phyloP scores from a whole-genome alignment of 1,140 invertebrate genomes.

The Camponotus vicinus region DNA sequence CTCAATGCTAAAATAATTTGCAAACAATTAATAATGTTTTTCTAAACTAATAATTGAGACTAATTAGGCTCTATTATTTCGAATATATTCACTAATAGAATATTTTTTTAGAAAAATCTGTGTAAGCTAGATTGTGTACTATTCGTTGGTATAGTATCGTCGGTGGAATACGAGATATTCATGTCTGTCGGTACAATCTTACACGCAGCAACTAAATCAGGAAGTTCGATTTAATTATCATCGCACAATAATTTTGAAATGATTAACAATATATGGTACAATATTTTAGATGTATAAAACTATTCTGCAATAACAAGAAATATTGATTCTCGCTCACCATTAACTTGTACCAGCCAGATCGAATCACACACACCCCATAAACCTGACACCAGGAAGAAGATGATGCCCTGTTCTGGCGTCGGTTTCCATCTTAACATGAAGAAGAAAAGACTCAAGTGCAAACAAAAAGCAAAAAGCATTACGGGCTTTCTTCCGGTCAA shows the following conservation, averaged over 20 bases:
- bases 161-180: neutral
- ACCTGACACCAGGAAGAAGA: constrained; percentile 94
- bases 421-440: constrained; percentile 92
- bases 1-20: constrained; percentile 90
- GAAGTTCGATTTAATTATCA: neutral
- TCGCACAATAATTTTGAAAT: neutral
- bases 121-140: constrained; percentile 6
- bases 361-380: constrained; percentile 97
- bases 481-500: constrained; percentile 92
- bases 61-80: neutral
- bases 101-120: neutral
- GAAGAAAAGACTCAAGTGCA: constrained; percentile 90
- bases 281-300: neutral
- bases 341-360: constrained; percentile 97
- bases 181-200: neutral
- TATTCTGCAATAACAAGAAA: neutral
- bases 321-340: constrained; percentile 88
- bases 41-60: neutral
- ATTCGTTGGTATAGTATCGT: constrained; percentile 4
- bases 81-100: neutral
- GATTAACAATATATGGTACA: neutral
- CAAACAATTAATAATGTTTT: neutral
- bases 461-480: constrained; percentile 90
- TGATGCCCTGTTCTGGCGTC: constrained; percentile 88
- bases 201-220: constrained; percentile 20